phyloP scores from a whole-genome alignment of 2,797 vertebrate genomes.

The Bradypus variegatus region DNA sequence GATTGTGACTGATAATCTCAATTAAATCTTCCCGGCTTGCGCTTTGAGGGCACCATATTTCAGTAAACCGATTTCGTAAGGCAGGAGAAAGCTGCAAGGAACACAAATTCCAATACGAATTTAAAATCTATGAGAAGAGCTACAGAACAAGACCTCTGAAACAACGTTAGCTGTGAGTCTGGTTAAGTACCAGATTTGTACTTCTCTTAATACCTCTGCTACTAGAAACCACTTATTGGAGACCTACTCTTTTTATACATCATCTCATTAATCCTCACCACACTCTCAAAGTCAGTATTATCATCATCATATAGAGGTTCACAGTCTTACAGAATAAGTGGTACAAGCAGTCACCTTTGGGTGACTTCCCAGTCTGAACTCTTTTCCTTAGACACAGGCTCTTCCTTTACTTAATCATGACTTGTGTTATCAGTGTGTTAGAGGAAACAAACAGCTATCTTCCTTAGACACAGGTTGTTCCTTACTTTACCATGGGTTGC shows the following conservation, averaged over 20 bases:
- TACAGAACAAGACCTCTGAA: not conserved
- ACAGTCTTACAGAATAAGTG: not conserved
- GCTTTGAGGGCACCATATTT: slow-evolving; percentile 96
- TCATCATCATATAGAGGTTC: not conserved
- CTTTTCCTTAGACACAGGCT: not conserved
- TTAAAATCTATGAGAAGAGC: not conserved
- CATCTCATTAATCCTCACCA: not conserved
- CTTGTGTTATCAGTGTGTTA: not conserved
- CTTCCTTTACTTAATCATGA: not conserved
- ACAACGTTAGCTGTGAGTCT: not conserved
- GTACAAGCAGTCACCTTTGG: not conserved
- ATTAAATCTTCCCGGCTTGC: slow-evolving; percentile 84
- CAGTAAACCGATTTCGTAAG: slow-evolving; percentile 94
- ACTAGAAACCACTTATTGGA: not conserved
- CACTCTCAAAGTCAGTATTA: not conserved
- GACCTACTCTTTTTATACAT: not conserved
- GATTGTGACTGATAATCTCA: slow-evolving; percentile 89
- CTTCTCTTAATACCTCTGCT: not conserved
- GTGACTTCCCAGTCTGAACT: not conserved
- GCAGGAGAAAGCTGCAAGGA: slow-evolving; percentile 90
- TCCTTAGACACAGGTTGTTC: not conserved
- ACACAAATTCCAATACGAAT: slow-evolving; percentile 34
- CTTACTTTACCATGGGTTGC: not conserved
- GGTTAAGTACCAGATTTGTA: not conserved
- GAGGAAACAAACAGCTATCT: not conserved